phyloP scores from a whole-genome alignment of 2,797 vertebrate genomes.

The Manis crassicaudata region DNA sequence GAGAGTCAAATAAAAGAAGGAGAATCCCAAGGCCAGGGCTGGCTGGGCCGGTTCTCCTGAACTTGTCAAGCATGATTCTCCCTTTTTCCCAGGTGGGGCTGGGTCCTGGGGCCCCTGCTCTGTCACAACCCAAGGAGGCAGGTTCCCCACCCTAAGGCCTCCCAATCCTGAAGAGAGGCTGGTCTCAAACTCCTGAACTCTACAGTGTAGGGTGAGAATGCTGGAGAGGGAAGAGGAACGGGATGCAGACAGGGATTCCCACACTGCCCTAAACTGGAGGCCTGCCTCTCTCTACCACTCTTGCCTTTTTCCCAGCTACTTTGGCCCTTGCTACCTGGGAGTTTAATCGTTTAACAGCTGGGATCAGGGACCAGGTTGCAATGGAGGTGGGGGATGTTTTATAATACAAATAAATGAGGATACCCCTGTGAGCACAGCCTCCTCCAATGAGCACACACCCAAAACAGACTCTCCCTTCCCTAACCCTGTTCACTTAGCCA shows the following conservation, averaged over 20 bases:
- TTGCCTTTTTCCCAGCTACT: background rate
- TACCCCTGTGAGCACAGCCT: background rate
- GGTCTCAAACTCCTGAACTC: constrained; percentile 46
- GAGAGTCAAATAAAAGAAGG: constrained; percentile 35
- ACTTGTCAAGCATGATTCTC: constrained; percentile 58
- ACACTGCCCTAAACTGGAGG: background rate
- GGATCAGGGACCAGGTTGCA: background rate
- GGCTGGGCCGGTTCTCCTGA: constrained; percentile 65
- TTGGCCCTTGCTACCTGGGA: background rate
- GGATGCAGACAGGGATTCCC: background rate
- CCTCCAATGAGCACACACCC: no score
- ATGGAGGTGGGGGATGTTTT: background rate
- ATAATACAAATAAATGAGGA: constrained; percentile 16
- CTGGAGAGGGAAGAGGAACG: background rate
- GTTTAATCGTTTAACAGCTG: background rate
- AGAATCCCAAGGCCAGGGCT: constrained; percentile 34
- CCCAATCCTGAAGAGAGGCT: background rate
- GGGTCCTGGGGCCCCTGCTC: background rate
- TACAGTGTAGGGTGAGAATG: background rate
- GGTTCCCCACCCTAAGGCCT: constrained; percentile 29
- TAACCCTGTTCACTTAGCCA: background rate
- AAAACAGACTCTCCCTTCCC: background rate
- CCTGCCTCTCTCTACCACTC: background rate
- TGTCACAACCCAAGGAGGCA: constrained; percentile 1
- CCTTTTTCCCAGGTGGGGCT: background rate